Evolutionary conservation across 2,113 vertebrate species (phyloP), one percentile per base, ranked within the genome.

Genomic region (Arizona elegans): DNA sequence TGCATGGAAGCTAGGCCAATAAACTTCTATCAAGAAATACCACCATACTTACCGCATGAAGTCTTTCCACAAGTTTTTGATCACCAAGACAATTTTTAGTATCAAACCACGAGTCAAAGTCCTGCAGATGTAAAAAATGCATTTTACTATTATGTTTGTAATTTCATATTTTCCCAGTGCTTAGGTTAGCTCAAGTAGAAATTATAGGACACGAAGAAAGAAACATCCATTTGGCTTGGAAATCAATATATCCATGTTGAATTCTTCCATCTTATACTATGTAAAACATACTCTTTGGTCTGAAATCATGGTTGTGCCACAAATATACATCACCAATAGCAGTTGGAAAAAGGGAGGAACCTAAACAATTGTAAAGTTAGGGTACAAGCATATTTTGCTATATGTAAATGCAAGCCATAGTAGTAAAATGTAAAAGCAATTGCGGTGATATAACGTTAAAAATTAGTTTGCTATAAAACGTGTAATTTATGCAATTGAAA

Each of bases 41-140:
- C 1, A 33, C 90, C 94, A 93, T 97, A 98, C 98, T 98, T 98
- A 99, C 98, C 92, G 98, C 97, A 92, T 99, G 98, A 96, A 99
- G 98, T 95, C 98, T 98, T 96, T 99, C 98, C 91, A 99, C 98
- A 88, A 99, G 98, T 95, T 98, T 99, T 96, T 98, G 98, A 97
- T 99, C 98, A 93, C 98, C 98, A 0, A 99, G 98, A 94, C 98
- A 99, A 97, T 98, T 99, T 97, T 99, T 99, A 90, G 98, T 99
- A 95, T 99, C 98, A 55, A 99, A 99, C 98, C 98, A 99, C 0
- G 98, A 99, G 97, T 99, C 98, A 97, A 99, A 99, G 96, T 99
- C 98, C 98, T 99, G 94, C 85, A 65, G 93, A 85, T 58, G 13
- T 54, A 38, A 70, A 53, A 87, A 96, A 96, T 13, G 90, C 13